Evolutionary conservation across 2,113 vertebrate species (phyloP), one percentile per base, ranked within the genome.

Genomic region (Calyptommatus sinebrachiatus): DNA sequence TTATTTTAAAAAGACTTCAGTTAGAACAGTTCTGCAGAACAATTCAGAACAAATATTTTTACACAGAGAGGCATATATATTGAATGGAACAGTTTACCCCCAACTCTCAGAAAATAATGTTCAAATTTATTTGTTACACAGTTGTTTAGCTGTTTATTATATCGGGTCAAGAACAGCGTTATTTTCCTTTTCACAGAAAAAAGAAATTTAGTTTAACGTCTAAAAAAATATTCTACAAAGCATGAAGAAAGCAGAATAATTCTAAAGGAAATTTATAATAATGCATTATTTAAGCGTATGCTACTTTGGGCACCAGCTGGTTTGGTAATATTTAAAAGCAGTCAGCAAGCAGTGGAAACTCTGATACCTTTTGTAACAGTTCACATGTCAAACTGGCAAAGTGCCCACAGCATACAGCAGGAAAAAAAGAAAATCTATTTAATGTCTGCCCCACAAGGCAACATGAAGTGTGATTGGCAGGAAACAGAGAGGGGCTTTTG

Each of bases 391-490:
- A 94, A 92, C 94, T 97, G 97, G 97, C 96, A 94, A 93, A 93
- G 91, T 96, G 96, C 96, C 96, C 90, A 90, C 90, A 86, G 94
- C 86, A 93, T 93, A 94, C 91, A 86, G 94, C 93, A 94, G 92
- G 95, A 50, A 35, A 57, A 80, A 80, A 74, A 57, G 53, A 96
- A 97, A 96, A 96, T 96, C 96, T 96, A 96, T 97, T 96, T 97
- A 97, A 97, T 96, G 96, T 97, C 96, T 97, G 96, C 96, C 96
- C 97, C 96, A 95, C 93, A 94, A 96, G 96, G 96, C 95, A 92
- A 96, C 96, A 96, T 95, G 95, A 97, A 97, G 94, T 91, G 96
- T 98, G 97, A 99, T 96, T 98, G 97, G 97, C 97, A 98, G 95
- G 95, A 96, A 97, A 95, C 95, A 95, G 94, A 97, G 95, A 96